Base-by-base conservation (phyloP, 2,888 invertebrate genomes). In the Microctonus brassicae region DNA sequence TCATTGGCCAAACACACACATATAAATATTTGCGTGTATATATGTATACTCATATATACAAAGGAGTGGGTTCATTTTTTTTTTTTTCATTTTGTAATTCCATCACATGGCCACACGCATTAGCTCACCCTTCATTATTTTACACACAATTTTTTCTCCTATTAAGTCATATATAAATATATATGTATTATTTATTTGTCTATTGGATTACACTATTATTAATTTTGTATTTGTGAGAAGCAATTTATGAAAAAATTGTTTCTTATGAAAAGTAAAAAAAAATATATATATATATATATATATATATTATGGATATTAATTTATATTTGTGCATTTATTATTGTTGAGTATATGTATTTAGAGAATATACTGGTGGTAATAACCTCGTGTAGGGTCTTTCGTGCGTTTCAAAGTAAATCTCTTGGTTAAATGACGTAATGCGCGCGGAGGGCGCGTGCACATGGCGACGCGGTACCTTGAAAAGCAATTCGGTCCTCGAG, bases 1-100 rank as follows among this genome's bases (percentile, higher is more conserved):
- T 64, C 72, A 65, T 63, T 69, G 66, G 75, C 75, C 76, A 70
- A 71, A 73, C 65, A 55, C 20, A 65, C 33, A n/a, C n/a, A n/a
- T n/a, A 29, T 29, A 7, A 29, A 29, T 29, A 29, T 29, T 29
- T 5, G 3, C 7, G 3, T 29, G 29, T 29, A 7, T 29, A 29
- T 7, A 29, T 29, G 26, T 20, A 63, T 10, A 36, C 64, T 29
- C 61, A 22, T 62, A 47, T 39, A n/a, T 1, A 39, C 39, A 39
- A 39, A 39, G 39, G 39, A n/a, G 13, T 39, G 13, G 39, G 39
- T 39, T n/a, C 39, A 13, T 39, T 39, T 39, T 39, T 20, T 34
- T 61, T 5, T 9, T 58, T 47, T 20, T 26, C 65, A 52, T 55
- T 34, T 34, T 20, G 10, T 52, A 13, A 68, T 61, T 7, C 42